Evolutionary conservation across 2,113 vertebrate genomes (phyloP).

Genomic region (Vulpes lagopus): DNA sequence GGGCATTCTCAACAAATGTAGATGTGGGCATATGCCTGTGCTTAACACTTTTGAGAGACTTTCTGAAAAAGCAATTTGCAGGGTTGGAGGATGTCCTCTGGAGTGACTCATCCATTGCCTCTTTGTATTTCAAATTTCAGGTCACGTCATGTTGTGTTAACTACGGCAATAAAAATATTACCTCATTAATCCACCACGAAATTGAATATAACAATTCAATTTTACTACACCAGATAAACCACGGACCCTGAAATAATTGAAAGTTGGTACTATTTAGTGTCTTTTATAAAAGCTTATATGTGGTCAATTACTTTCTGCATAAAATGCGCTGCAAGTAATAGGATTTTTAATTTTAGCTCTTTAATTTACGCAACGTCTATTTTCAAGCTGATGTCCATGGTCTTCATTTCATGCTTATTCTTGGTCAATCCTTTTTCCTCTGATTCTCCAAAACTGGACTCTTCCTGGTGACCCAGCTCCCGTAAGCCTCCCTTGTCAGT

Average conservation of each 20-base stretch:
- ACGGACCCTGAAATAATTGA: neutral
- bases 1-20: conserved; percentile 7
- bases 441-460: neutral
- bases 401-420: neutral
- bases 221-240: neutral
- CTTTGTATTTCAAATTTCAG: neutral
- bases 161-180: neutral
- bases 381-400: neutral
- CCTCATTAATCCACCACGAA: neutral
- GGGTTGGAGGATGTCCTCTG: neutral
- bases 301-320: neutral
- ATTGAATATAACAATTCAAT: neutral
- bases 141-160: neutral
- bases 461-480: neutral
- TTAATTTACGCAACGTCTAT: neutral
- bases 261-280: neutral
- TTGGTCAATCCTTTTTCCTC: neutral
- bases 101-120: neutral
- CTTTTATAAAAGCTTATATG: neutral
- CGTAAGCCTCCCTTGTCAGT: neutral
- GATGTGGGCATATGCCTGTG: neutral
- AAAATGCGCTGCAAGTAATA: neutral
- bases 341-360: neutral
- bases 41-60: neutral
- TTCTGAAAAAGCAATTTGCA: neutral